Conservation (phyloP, 64 coral and sea anemone genomes). For the Astreopora myriophthalma region DNA sequence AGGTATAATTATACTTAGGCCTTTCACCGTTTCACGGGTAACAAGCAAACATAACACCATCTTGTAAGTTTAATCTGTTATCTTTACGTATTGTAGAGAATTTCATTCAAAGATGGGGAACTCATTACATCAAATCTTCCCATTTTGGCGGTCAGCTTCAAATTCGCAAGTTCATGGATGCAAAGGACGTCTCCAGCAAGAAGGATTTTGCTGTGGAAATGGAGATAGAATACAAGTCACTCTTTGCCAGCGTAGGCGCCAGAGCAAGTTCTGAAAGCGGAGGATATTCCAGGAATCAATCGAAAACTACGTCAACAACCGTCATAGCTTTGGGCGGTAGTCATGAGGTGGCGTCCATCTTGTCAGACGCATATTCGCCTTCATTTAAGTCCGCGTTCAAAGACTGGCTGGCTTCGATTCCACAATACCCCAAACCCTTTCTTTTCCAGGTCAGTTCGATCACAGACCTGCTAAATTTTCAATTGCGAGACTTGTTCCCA, state of each 20-base stretch:
- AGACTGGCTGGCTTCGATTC: conserved; percentile 31
- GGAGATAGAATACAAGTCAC: conserved; percentile 36
- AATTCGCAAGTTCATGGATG: conserved; percentile 8
- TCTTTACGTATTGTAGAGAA: neutral
- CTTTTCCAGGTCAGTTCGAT: neutral
- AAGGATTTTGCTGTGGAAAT: conserved; percentile 1
- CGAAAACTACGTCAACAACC: neutral
- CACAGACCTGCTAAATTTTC: conserved; percentile 15
- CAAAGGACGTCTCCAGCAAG: neutral
- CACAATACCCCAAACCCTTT: conserved; percentile 46
- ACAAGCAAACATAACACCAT: neutral
- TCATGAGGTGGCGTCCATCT: conserved; percentile 20
- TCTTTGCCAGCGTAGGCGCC: conserved; percentile 30
- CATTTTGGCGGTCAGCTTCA: conserved; percentile 30
- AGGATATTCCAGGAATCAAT: neutral
- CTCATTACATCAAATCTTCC: conserved; percentile 41
- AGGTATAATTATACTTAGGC: too few relatives aligned
- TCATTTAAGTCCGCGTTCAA: conserved; percentile 39
- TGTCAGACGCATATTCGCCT: conserved; percentile 28
- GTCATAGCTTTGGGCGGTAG: conserved; percentile 11
- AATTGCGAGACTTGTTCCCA: neutral
- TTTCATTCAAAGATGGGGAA: conserved; percentile 47
- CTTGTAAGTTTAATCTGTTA: neutral
- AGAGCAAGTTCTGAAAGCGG: neutral
- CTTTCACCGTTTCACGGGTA: too few relatives aligned